A percentile compares a stretch with the other conserved stretches of the same genome.
These are phyloP conservation scores for Apistogramma diplotaenia DNA, from an alignment of 2,113 vertebrate genomes.

Conservation along the genomic window DNA sequence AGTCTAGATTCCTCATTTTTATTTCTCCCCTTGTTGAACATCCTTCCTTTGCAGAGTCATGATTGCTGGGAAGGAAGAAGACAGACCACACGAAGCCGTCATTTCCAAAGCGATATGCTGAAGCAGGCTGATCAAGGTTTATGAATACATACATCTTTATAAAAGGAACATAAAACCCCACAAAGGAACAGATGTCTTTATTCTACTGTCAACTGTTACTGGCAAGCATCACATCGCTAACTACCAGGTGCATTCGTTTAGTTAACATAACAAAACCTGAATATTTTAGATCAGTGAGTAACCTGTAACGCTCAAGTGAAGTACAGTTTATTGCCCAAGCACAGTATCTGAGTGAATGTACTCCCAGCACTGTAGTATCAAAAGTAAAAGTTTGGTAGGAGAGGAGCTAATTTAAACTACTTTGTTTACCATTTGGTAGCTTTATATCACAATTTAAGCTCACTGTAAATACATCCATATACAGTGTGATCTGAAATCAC, in stretches of 20 bases:
- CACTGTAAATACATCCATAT: neutral
- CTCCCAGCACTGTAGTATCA: neutral
- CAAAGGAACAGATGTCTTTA: neutral
- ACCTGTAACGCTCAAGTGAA: neutral
- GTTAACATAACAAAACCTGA: neutral
- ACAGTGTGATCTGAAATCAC: neutral
- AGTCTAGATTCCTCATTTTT: conserved; percentile 26
- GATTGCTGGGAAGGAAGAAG: conserved; percentile 17
- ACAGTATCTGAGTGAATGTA: neutral
- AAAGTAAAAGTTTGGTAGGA: neutral
- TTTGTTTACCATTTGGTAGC: neutral
- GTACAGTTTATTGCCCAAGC: neutral
- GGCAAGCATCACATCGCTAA: neutral
- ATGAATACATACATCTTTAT: conserved; percentile 18
- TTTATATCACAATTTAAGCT: neutral
- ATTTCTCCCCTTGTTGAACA: conserved; percentile 18
- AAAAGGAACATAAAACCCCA: neutral
- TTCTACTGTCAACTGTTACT: neutral
- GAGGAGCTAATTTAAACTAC: neutral
- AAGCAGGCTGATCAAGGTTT: conserved; percentile 1
- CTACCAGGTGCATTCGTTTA: neutral
- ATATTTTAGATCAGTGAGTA: neutral
- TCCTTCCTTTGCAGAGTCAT: conserved; percentile 61
- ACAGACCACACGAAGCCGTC: neutral
- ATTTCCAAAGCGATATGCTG: conserved; percentile 26